Evolutionary conservation across 2,888 invertebrate species (phyloP).

Genomic region (Hypena proboscidalis): DNA sequence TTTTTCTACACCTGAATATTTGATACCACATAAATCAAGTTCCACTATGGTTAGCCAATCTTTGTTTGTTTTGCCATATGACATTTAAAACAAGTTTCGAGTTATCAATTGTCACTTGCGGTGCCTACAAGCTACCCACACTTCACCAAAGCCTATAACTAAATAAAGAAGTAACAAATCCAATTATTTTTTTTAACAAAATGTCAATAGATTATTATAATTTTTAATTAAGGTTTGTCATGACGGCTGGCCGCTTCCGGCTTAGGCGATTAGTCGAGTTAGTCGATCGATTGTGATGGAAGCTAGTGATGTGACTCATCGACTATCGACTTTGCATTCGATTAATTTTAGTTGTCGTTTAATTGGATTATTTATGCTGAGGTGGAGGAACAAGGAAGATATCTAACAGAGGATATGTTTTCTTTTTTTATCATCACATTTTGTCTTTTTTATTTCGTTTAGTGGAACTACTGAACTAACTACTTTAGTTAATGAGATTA

Average conservation of each 20-base stretch:
- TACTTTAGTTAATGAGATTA: no score
- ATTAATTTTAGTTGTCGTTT: conserved; percentile 30
- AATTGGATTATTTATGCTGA: conserved; percentile 27
- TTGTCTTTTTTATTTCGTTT: no score
- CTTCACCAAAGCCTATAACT: not conserved
- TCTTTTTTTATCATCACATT: no score
- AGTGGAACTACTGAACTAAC: no score
- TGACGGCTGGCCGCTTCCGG: conserved; percentile 46
- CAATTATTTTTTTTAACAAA: conserved; percentile 30
- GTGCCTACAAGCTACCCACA: no score
- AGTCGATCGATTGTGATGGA: conserved; percentile 19
- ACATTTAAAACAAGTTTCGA: no score
- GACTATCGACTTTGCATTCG: conserved; percentile 46
- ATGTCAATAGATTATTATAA: conserved; percentile 40
- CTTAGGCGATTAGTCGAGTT: conserved; percentile 41
- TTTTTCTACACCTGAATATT: no score
- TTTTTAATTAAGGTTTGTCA: conserved; percentile 53
- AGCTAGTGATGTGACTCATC: conserved; percentile 25
- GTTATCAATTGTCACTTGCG: no score
- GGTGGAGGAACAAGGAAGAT: conserved; percentile 3
- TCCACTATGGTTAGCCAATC: no score
- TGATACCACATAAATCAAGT: no score
- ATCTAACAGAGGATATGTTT: not conserved
- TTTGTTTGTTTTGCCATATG: no score
- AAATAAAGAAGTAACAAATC: conserved; percentile 25